Evolutionary conservation across 2,113 vertebrate species (phyloP), one percentile per base, ranked within the genome.

Genomic region (Hystrix cristata): DNA sequence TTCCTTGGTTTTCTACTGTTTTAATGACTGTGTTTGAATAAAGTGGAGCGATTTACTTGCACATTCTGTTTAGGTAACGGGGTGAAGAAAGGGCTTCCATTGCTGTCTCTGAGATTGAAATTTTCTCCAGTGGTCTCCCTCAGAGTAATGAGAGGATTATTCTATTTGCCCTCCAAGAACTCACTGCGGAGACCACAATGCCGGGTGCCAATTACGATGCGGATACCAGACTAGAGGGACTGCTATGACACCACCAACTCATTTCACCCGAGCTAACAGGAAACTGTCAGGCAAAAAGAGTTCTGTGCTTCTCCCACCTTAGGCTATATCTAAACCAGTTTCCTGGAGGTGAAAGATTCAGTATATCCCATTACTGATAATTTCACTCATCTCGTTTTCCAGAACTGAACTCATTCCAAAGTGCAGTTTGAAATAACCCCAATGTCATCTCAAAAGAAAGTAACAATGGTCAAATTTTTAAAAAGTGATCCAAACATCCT

Each of bases 361-460:
- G 48, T 87, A 38, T 83, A 91, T 88, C 81, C 88, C 38, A 96
- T 93, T 92, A 94, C 86, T 64, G 81, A 92, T 97, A n/a, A 97
- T 96, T 79, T 67, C 7, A 48, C 8, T 65, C 64, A 92, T 51
- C 65, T 62, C 1, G 4, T 23, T 78, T 92, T 60, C 91, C 46
- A 51, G 71, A 92, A 59, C 57, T 94, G 72, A 96, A 89, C 25
- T 71, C 65, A 94, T 95, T 94, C 59, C 85, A 87, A 92, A 79
- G 31, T 43, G 29, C 25, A 19, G 79, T 88, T 94, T 82, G 46
- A 86, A 51, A 93, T 97, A 96, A 91, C 46, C 51, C 89, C 86
- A 91, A 5, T 86, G 79, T 2, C 48, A 74, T 72, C 51, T 59
- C 46, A 82, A 80, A 95, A 91, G 69, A 74, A 95, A 82, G 27